phyloP scores from a whole-genome alignment of 2,888 invertebrate species.

The Phaedon cochleariae region DNA sequence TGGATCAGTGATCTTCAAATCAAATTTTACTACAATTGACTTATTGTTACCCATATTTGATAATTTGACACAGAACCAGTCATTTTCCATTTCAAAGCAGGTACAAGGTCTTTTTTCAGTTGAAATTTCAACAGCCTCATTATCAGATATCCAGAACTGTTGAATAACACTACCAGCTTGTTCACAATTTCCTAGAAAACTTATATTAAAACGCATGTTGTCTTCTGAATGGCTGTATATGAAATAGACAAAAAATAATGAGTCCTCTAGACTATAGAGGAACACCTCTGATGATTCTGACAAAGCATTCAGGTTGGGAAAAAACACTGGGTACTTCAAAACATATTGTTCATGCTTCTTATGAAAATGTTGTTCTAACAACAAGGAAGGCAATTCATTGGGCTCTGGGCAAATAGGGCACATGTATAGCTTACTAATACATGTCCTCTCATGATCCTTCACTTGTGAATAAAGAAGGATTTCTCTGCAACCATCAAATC shows the following conservation, averaged over 20 bases:
- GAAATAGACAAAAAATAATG: slow-evolving; percentile 16
- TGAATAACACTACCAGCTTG: slow-evolving; percentile 13
- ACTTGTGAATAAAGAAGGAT: slow-evolving; percentile 27
- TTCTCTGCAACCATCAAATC: slow-evolving; percentile 33
- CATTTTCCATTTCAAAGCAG: slow-evolving; percentile 2
- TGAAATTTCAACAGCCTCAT: not conserved
- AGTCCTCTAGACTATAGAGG: slow-evolving; percentile 17
- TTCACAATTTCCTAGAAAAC: slow-evolving; percentile 7
- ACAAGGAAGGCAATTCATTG: slow-evolving; percentile 8
- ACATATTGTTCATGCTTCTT: slow-evolving; percentile 8
- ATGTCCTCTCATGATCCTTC: slow-evolving; percentile 30
- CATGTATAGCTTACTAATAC: slow-evolving; percentile 9
- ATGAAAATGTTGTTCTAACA: slow-evolving; percentile 18
- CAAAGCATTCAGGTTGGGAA: not conserved
- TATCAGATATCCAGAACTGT: slow-evolving; percentile 14
- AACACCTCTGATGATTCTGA: slow-evolving; percentile 5
- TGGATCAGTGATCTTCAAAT: not conserved
- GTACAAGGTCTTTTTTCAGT: slow-evolving; percentile 10
- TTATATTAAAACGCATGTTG: slow-evolving; percentile 7
- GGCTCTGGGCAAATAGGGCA: slow-evolving; percentile 24
- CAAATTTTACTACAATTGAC: slow-evolving; percentile 1
- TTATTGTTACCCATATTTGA: slow-evolving; percentile 1
- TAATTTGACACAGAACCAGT: slow-evolving; percentile 11
- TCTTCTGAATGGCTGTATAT: not conserved
- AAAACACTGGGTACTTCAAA: slow-evolving; percentile 10